Evolutionary conservation across 2,113 vertebrate species (phyloP).

Genomic region (Pontoporia blainvillei): DNA sequence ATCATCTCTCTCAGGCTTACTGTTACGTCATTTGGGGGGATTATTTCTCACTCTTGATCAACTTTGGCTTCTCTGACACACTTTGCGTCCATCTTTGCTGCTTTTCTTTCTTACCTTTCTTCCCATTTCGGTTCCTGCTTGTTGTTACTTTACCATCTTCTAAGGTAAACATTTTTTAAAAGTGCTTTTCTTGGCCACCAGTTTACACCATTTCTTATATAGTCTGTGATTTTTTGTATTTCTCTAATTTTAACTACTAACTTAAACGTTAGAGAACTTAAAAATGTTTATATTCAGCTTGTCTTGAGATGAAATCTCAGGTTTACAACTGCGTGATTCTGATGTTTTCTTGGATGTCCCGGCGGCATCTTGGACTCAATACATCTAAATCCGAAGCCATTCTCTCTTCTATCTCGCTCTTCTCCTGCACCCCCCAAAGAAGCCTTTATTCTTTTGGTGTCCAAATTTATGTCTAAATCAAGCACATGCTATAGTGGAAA

Average conservation of each 20-base stretch:
- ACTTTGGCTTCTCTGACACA: background rate
- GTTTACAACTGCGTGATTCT: background rate
- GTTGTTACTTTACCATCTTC: background rate
- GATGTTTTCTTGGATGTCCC: background rate
- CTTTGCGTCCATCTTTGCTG: background rate
- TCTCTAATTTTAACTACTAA: background rate
- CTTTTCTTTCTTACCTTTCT: background rate
- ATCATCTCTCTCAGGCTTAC: background rate
- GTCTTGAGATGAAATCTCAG: background rate
- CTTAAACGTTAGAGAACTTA: background rate
- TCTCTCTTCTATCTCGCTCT: background rate
- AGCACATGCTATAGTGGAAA: background rate
- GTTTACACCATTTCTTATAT: background rate
- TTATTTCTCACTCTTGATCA: background rate
- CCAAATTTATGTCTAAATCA: constrained; percentile 3
- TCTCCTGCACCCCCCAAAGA: background rate
- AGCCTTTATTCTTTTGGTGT: background rate
- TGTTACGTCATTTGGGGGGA: background rate
- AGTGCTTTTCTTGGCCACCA: background rate
- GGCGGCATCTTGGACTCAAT: background rate
- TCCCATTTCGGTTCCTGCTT: background rate
- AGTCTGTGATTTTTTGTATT: background rate
- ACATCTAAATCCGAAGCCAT: background rate
- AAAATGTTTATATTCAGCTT: background rate
- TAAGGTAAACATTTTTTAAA: background rate